Conservation (phyloP, 1,140 invertebrate genomes). For the Zeugodacus cucurbitae region DNA sequence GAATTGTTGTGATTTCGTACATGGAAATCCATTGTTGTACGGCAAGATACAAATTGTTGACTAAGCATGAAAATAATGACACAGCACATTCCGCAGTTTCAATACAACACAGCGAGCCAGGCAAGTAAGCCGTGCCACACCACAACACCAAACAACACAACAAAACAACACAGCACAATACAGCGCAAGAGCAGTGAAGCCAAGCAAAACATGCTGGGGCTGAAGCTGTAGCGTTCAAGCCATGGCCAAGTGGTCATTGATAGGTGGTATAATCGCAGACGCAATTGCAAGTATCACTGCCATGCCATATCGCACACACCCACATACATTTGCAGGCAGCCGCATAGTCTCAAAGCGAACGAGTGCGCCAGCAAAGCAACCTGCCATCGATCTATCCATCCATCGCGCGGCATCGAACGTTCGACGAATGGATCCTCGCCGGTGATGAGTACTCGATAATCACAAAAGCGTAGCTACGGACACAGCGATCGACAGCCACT, state of each 20-base stretch:
- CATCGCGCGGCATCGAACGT: not conserved
- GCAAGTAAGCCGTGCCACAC: not conserved
- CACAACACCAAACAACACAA: not conserved
- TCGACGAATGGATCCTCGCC: not conserved
- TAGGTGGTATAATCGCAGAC: slow-evolving; percentile 12
- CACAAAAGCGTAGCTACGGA: slow-evolving; percentile 30
- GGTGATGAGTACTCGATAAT: slow-evolving; percentile 43
- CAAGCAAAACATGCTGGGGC: not conserved
- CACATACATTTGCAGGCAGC: not conserved
- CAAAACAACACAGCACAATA: not conserved
- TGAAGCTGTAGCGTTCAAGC: not conserved
- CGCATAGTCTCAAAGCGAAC: not conserved
- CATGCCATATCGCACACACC: not conserved
- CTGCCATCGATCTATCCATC: not conserved
- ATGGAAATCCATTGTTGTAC: slow-evolving; percentile 2
- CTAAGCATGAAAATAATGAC: slow-evolving; percentile 43
- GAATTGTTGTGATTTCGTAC: slow-evolving; percentile 36
- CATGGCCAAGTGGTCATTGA: slow-evolving; percentile 31
- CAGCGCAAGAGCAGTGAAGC: not conserved
- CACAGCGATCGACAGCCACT: slow-evolving; percentile 41
- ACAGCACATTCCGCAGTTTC: slow-evolving; percentile 26
- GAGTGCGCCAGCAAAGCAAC: not conserved
- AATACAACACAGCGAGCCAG: not conserved
- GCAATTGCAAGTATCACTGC: slow-evolving; percentile 32
- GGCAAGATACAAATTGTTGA: slow-evolving; percentile 34